Evolutionary conservation across 2,797 vertebrate species (phyloP), one percentile per base, ranked within the genome.

Genomic region (Xiphorhynchus erythropygius): DNA sequence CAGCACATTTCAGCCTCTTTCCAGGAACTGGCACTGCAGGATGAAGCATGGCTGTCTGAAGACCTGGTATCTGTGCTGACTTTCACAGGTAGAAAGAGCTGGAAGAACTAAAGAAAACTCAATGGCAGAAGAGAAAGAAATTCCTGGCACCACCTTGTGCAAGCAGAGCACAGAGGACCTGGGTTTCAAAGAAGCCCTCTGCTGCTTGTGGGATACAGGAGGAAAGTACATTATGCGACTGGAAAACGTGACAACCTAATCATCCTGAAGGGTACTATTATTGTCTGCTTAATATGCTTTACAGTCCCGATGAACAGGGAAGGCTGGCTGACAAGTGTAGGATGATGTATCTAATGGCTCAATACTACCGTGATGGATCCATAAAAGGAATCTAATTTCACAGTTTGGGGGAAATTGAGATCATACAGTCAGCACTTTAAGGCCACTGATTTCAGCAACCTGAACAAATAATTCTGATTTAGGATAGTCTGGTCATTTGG

Each of bases 271-370:
- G 89, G 84, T 85, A 65, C 69, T 83, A 78, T 94, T 95, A 93
- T 89, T 85, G 76, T 89, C 92, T 89, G 69, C 35, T 94, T 92
- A 92, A 96, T 77, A 92, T 86, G 90, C 84, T 93, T 93, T 96
- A 89, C 94, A 96, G 95, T 96, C 82, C 53, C 0, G 0, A 80
- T 71, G 90, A 92, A 71, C 63, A 68, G 89, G 78, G 85, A 83
- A 93, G 89, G 92, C 78, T 91, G 92, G 53, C 62, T 94, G 92
- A 91, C 75, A 95, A 92, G 92, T 87, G 71, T 75, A 89, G 39
- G 91, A 87, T 94, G 93, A 96, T 89, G 79, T 91, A 91, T 75
- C 90, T 93, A 94, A 96, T 91, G 93, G 76, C 87, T 96, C 87
- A 82, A 92, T 87, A 41, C 65, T 46, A 78, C 75, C 1, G 4